Percentiles rank a stretch among this genome's conserved stretches.
phyloP scores from a whole-genome alignment of 37 sponge, comb jelly and placozoan genomes.

The Eunapius fragilis region DNA sequence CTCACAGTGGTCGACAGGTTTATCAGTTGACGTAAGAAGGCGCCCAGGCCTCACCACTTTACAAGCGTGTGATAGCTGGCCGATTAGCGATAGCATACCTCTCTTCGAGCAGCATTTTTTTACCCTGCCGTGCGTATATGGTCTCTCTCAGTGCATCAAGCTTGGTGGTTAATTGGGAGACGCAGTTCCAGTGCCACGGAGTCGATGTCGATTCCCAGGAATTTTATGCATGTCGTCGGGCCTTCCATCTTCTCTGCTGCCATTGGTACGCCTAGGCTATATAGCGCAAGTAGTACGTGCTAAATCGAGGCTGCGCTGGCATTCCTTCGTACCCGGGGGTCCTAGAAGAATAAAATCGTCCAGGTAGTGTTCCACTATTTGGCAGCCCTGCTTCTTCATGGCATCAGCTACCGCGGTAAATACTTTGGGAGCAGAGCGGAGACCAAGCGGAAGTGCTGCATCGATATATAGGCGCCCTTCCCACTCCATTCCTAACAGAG shows the following conservation, averaged over 20 bases:
- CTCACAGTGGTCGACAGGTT: not conserved
- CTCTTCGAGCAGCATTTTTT: not conserved
- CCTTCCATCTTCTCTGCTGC: not conserved
- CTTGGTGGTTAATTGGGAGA: conserved; percentile 10
- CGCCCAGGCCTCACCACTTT: conserved; percentile 27
- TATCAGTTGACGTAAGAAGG: conserved; percentile 6
- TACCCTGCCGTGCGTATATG: not conserved
- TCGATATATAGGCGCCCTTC: not conserved
- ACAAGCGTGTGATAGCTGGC: conserved; percentile 6
- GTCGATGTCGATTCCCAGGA: not conserved
- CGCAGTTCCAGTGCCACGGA: conserved; percentile 1
- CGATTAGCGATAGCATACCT: conserved; percentile 19
- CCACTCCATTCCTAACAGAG: conserved; percentile 14
- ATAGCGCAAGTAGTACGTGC: too few relatives aligned
- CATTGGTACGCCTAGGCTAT: not conserved
- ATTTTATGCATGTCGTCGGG: not conserved
- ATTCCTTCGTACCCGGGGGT: not conserved
- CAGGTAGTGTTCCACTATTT: not conserved
- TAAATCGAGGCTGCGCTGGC: not conserved
- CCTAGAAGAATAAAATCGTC: not conserved
- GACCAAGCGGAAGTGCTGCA: not conserved
- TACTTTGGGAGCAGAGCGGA: conserved; percentile 9
- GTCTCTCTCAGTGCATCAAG: not conserved
- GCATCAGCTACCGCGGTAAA: conserved; percentile 24
- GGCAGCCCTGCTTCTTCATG: not conserved